These are phyloP conservation scores for Sebastes matsubarae DNA, from an alignment of 2,797 vertebrate genomes.

Conservation along the genomic window DNA sequence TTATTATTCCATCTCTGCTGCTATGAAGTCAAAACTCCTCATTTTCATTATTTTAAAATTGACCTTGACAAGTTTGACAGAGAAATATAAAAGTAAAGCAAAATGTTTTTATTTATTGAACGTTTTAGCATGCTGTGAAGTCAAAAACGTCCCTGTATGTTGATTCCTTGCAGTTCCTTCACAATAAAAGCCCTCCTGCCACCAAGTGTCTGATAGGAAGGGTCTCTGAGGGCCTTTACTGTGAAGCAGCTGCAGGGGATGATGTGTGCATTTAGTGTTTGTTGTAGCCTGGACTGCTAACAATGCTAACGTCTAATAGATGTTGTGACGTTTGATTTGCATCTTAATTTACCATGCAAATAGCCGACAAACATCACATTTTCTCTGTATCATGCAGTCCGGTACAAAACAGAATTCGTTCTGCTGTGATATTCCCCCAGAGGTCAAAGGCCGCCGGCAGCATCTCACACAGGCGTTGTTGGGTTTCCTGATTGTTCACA, in stretches of 20 bases:
- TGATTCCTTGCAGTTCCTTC: not conserved
- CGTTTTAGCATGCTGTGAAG: not conserved
- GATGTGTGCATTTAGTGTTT: too few relatives aligned
- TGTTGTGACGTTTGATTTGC: not conserved
- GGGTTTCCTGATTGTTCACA: constrained; percentile 33
- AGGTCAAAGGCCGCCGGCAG: constrained; percentile 18
- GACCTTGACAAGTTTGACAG: not conserved
- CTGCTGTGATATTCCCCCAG: not conserved
- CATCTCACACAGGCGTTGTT: constrained; percentile 1
- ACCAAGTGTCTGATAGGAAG: not conserved
- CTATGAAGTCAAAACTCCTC: not conserved
- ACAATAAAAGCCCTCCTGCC: not conserved
- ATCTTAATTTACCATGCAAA: not conserved
- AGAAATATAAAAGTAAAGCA: not conserved
- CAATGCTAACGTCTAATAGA: not conserved
- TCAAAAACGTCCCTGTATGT: not conserved
- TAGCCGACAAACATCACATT: not conserved
- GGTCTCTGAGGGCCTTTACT: not conserved
- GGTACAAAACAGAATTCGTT: not conserved
- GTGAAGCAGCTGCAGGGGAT: not conserved
- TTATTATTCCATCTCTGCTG: not conserved
- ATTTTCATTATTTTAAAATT: not conserved
- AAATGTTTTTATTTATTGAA: not conserved
- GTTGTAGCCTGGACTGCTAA: not conserved
- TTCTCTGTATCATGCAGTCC: not conserved